A percentile compares a stretch with the other conserved stretches of the same genome.
Conservation (phyloP, 2,113 vertebrate species). For the Globicephala melas region DNA sequence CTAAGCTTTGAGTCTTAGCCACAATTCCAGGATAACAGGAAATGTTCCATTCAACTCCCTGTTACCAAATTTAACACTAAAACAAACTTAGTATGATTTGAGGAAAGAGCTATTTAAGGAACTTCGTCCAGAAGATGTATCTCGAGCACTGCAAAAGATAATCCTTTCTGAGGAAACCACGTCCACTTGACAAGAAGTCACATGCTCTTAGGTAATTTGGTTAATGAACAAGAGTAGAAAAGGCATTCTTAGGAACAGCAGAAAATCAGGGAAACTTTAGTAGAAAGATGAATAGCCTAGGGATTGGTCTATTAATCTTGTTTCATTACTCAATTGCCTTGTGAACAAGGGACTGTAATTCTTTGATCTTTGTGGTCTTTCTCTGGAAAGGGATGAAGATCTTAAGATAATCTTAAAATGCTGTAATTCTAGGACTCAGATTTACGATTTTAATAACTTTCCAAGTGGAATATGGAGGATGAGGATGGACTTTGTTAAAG, state of each 20-base stretch:
- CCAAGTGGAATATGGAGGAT: neutral
- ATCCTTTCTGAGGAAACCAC: neutral
- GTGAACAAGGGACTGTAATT: neutral
- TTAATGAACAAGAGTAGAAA: neutral
- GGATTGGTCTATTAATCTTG: neutral
- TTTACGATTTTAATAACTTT: conserved; percentile 18
- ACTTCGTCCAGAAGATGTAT: neutral
- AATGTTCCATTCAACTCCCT: neutral
- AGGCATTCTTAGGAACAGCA: neutral
- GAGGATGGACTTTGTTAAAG: neutral
- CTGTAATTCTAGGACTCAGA: neutral
- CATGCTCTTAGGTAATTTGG: neutral
- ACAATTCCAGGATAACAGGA: conserved; percentile 45
- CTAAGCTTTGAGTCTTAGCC: neutral
- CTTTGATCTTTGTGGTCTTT: neutral
- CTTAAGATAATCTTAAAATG: neutral
- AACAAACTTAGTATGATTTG: neutral
- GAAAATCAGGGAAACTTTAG: neutral
- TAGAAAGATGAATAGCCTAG: neutral
- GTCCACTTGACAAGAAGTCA: neutral
- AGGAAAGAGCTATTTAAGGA: neutral
- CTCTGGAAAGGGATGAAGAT: neutral
- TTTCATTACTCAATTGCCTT: neutral
- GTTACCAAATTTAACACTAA: conserved; percentile 53
- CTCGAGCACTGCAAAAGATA: neutral